Evolutionary conservation across 2,888 invertebrate species (phyloP).

Genomic region (Apotomis betuletana): DNA sequence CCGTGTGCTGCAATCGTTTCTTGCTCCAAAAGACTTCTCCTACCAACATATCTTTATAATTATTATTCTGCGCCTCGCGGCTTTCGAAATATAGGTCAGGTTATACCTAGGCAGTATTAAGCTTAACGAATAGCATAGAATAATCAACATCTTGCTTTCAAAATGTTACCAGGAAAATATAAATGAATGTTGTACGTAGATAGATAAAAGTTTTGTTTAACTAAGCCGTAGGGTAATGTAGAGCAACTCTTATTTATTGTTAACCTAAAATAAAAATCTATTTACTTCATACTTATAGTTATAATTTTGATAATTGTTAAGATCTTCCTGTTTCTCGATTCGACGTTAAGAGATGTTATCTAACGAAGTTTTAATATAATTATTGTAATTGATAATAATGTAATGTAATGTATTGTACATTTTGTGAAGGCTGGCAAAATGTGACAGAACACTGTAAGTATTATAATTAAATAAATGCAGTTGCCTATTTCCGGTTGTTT

Average conservation of each 20-base stretch:
- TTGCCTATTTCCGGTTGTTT: conserved; percentile 65
- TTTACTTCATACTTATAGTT: conserved; percentile 14
- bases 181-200: conserved; percentile 50
- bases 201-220: conserved; percentile 44
- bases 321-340: conserved; percentile 36
- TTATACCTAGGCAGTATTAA: conserved; percentile 36
- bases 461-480: conserved; percentile 69
- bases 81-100: conserved; percentile 34
- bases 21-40: conserved; percentile 54
- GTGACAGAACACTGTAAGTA: conserved; percentile 59
- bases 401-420: conserved; percentile 53
- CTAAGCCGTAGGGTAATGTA: conserved; percentile 13
- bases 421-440: conserved; percentile 81
- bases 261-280: conserved; percentile 46
- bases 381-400: conserved; percentile 33
- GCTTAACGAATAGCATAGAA: conserved; percentile 35
- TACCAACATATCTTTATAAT: conserved; percentile 64
- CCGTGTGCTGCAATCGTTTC: conserved; percentile 24
- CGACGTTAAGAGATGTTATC: conserved; percentile 37
- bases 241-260: conserved; percentile 31
- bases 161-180: conserved; percentile 26
- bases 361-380: conserved; percentile 33
- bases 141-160: conserved; percentile 20
- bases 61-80: conserved; percentile 27
- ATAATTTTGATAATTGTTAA: conserved; percentile 29